Base-by-base conservation (phyloP, 2,888 invertebrate genomes). In the Tortricodes alternella region DNA sequence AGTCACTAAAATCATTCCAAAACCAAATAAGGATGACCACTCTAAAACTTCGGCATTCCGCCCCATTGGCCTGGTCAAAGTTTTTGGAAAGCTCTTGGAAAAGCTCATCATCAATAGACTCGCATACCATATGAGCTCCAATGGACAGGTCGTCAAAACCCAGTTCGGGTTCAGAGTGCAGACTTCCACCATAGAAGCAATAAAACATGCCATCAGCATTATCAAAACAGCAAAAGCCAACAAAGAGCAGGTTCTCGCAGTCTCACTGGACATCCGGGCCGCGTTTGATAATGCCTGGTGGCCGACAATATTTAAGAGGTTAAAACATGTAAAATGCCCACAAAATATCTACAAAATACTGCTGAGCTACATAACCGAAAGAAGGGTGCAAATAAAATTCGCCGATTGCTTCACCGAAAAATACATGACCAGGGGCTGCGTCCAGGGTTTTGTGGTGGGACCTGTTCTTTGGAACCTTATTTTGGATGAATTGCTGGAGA, bases 381-480 rank as follows among this genome's bases (percentile, higher is more conserved):
- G 68, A 0, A 35, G 5, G 1, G 62, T 66, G 0, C 19, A 2
- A 0, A 6, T 70, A 0, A 35, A 60, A 16, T 57, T 55, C 9
- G 61, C 62, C 0, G 64, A 56, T 3, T 2, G 34, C 1, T 21
- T 5, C 0, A 46, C 29, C 0, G 6, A 34, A 3, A 66, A 67
- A 48, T 3, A 7, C 0, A 64, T 61, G 46, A 56, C 62, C 2
- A 65, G 43, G 24, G 68, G 68, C 0, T 70, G 69, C 46, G 59
- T 70, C 0, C 69, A 71, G 46, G 70, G 70, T 0, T 68, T 68
- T 0, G 48, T 57, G 0, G 59, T 62, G 4, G 66, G 67, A 0
- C 66, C 67, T 0, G 34, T 46, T 0, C 18, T 68, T 0, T 68
- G 70, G 70, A 70, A 70, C 41, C 11, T 68, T 0, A 58, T 68